Percentiles rank a stretch among this genome's conserved stretches.
Conservation (phyloP, 2,888 invertebrate genomes). For the Euproctis similis region DNA sequence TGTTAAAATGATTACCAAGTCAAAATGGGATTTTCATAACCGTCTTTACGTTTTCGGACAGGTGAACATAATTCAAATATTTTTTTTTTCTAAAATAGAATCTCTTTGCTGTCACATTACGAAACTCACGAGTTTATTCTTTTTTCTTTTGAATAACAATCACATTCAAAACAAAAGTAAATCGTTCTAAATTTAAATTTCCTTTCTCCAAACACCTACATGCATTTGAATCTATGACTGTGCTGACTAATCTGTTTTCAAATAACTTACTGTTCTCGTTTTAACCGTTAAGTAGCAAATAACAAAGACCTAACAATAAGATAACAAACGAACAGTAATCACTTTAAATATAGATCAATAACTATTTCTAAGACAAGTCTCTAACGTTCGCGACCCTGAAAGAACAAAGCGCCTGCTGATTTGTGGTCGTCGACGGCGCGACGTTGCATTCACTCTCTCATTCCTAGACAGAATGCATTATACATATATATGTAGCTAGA, state of each 20-base stretch:
- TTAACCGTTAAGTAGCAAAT: conserved; percentile 19
- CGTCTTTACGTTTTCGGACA: conserved; percentile 22
- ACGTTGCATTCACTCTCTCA: conserved; percentile 48
- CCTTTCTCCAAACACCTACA: too few species aligned
- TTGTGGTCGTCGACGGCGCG: conserved; percentile 47
- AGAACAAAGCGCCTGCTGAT: conserved; percentile 67
- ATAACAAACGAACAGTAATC: conserved; percentile 48
- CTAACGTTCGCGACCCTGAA: conserved; percentile 50
- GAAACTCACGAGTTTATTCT: too few species aligned
- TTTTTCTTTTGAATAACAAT: conserved; percentile 39
- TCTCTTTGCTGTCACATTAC: conserved; percentile 20
- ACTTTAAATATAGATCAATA: conserved; percentile 44
- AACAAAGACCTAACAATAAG: conserved; percentile 42
- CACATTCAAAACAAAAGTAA: conserved; percentile 35
- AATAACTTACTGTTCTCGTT: conserved; percentile 21
- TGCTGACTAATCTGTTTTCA: too few species aligned
- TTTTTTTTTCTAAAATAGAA: conserved; percentile 26
- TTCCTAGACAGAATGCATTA: conserved; percentile 47
- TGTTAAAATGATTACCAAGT: conserved; percentile 15
- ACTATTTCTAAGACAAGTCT: conserved; percentile 43
- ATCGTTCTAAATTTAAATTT: conserved; percentile 45
- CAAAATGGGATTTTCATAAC: conserved; percentile 19
- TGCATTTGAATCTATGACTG: too few species aligned
- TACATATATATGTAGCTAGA: conserved; percentile 32
- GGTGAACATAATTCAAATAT: conserved; percentile 24